Conservation (phyloP, 1,140 invertebrate genomes). For the Drosophila gunungcola region DNA sequence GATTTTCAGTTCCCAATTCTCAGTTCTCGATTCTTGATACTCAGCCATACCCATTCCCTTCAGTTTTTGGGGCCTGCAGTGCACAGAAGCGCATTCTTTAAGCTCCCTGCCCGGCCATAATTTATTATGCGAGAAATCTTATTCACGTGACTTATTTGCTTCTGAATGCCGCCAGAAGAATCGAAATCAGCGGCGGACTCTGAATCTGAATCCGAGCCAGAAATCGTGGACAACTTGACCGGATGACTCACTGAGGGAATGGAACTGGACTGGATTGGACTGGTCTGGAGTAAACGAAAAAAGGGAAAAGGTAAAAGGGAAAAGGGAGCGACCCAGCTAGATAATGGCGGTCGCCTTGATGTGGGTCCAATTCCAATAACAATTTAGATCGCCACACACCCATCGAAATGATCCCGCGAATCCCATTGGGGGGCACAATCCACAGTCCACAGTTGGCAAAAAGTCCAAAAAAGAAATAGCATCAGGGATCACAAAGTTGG, state of each 20-base stretch:
- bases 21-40: neutral
- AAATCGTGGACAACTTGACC: constrained; percentile 18
- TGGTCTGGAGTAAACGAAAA: neutral
- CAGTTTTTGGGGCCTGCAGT: constrained; percentile 21
- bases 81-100: constrained; percentile 61
- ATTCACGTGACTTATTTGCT: constrained; percentile 84
- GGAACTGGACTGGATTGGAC: neutral
- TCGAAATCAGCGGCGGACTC: constrained; percentile 18
- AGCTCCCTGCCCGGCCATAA: constrained; percentile 61
- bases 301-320: neutral
- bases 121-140: constrained; percentile 85
- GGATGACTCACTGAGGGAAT: constrained; percentile 23
- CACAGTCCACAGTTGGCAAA: neutral
- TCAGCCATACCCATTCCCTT: neutral
- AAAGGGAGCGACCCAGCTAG: constrained; percentile 15
- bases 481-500: constrained; percentile 8
- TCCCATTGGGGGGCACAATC: constrained; percentile 18
- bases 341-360: constrained; percentile 70
- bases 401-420: constrained; percentile 24
- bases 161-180: constrained; percentile 67
- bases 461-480: constrained; percentile 4
- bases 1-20: neutral
- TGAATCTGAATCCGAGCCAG: neutral
- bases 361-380: constrained; percentile 54
- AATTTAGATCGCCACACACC: constrained; percentile 32